These are phyloP conservation scores for Scleropages formosus DNA, from an alignment of 2,797 vertebrate species.

Conservation along the genomic window DNA sequence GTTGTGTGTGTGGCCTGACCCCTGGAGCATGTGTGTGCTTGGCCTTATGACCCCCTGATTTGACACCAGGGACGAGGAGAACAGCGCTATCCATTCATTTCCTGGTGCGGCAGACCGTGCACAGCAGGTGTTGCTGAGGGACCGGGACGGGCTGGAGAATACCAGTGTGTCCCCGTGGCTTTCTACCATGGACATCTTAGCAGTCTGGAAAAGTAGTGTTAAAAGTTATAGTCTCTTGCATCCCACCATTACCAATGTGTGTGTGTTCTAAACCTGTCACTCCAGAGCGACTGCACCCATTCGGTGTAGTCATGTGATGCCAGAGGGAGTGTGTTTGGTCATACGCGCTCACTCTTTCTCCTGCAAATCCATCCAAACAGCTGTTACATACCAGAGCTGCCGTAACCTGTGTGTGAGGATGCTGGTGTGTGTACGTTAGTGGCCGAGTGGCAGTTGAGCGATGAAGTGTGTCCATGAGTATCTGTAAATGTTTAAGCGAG, in stretches of 20 bases:
- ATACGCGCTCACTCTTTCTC: neutral
- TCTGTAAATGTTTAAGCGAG: too few relatives aligned
- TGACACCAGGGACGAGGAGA: neutral
- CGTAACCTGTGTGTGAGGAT: neutral
- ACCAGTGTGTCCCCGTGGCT: too few relatives aligned
- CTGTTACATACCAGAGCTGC: neutral
- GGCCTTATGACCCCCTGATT: neutral
- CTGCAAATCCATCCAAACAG: too few relatives aligned
- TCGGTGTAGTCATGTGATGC: too few relatives aligned
- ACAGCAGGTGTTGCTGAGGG: neutral
- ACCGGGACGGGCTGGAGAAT: neutral
- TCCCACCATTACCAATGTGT: neutral
- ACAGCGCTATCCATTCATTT: neutral
- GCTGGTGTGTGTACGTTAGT: neutral
- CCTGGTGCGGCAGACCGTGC: too few relatives aligned
- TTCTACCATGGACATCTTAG: too few relatives aligned
- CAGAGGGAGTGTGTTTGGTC: neutral
- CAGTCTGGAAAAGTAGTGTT: too few relatives aligned
- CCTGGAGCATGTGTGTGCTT: neutral
- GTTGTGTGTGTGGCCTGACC: constrained; percentile 3
- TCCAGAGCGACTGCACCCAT: too few relatives aligned
- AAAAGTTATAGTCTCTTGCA: too few relatives aligned
- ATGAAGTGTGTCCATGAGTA: too few relatives aligned
- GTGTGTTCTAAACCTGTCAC: too few relatives aligned
- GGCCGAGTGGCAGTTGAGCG: too few relatives aligned